These are phyloP conservation scores for Pelosia muscerda DNA, from an alignment of 2,888 invertebrate species.

Conservation along the genomic window DNA sequence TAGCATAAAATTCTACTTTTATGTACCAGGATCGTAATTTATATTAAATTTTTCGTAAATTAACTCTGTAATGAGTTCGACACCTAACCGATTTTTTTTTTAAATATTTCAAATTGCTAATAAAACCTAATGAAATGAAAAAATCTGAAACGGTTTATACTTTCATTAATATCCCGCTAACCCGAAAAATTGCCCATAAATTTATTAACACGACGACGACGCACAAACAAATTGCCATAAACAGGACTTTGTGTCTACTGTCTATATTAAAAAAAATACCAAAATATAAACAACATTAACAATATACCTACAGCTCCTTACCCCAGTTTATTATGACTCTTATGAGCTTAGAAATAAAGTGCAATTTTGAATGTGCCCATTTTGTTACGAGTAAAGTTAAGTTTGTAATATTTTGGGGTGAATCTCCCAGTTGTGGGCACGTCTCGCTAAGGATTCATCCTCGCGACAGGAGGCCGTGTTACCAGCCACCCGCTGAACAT, in stretches of 20 bases:
- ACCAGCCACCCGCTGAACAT: constrained; percentile 57
- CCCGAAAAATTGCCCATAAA: constrained; percentile 70
- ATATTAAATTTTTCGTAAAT: not conserved
- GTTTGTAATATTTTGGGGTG: constrained; percentile 55
- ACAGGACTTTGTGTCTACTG: constrained; percentile 69
- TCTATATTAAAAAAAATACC: constrained; percentile 75
- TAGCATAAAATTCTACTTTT: not conserved
- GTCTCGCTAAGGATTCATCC: constrained; percentile 71
- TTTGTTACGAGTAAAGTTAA: constrained; percentile 33
- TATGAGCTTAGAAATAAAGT: constrained; percentile 34
- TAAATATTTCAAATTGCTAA: constrained; percentile 9
- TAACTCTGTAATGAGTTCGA: not conserved
- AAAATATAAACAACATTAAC: constrained; percentile 56
- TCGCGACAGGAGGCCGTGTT: constrained; percentile 79
- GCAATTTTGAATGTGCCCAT: constrained; percentile 25
- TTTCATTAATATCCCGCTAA: constrained; percentile 57
- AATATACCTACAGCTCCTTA: not conserved
- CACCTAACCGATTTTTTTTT: not conserved
- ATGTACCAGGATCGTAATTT: not conserved
- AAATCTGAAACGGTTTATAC: constrained; percentile 30
- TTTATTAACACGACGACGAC: constrained; percentile 72
- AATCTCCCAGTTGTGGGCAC: constrained; percentile 64
- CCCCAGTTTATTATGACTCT: not conserved
- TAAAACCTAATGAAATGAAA: constrained; percentile 33
- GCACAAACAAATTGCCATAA: constrained; percentile 70